Percentiles rank a stretch among this genome's conserved stretches.
These are phyloP conservation scores for Amphipyra tragopoginis DNA, from an alignment of 2,888 invertebrate genomes.

Conservation along the genomic window DNA sequence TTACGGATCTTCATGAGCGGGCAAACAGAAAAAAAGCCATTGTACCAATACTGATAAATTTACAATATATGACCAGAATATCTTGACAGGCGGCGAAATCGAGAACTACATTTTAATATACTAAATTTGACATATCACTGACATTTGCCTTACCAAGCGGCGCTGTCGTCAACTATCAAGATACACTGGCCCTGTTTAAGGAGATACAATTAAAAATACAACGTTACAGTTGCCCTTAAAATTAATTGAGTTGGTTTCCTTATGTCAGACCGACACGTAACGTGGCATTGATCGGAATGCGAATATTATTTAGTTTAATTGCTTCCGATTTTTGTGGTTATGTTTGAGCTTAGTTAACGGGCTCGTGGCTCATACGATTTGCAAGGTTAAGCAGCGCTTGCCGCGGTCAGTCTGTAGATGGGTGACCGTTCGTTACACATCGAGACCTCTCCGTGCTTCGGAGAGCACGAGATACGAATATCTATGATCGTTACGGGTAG, in stretches of 20 bases:
- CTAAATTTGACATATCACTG: neutral
- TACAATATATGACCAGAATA: constrained; percentile 19
- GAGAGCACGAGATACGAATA: too few species aligned
- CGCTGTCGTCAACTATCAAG: neutral
- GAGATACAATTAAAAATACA: neutral
- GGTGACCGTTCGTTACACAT: too few species aligned
- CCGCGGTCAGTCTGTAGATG: too few species aligned
- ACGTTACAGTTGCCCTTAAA: constrained; percentile 25
- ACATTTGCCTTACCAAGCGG: neutral
- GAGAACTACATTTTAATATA: neutral
- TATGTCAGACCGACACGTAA: constrained; percentile 29
- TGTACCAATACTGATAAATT: too few species aligned
- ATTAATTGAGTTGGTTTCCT: constrained; percentile 32
- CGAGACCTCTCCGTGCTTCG: too few species aligned
- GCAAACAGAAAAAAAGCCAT: too few species aligned
- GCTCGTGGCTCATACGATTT: too few species aligned
- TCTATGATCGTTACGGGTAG: too few species aligned
- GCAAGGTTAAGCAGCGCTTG: too few species aligned
- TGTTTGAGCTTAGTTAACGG: too few species aligned
- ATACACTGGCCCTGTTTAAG: constrained; percentile 6
- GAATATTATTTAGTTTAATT: constrained; percentile 5
- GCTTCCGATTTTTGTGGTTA: constrained; percentile 22
- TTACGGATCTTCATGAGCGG: too few species aligned
- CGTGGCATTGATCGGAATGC: constrained; percentile 31
- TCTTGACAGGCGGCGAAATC: constrained; percentile 2